These are phyloP conservation scores for Aphidius colemani DNA, from an alignment of 2,888 invertebrate species.

Conservation along the genomic window DNA sequence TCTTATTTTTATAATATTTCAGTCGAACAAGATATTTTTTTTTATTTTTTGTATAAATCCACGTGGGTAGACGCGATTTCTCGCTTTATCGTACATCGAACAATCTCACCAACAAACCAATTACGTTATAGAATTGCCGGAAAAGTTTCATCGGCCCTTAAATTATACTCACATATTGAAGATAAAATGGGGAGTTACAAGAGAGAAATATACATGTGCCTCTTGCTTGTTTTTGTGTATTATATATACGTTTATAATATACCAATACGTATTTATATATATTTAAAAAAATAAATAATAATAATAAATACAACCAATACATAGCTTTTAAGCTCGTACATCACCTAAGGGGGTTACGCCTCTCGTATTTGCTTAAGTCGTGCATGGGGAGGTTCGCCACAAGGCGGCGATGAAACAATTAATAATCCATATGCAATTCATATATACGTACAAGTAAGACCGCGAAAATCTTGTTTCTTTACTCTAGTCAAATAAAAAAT, in stretches of 20 bases:
- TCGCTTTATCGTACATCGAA: constrained; percentile 11
- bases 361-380: constrained; percentile 58
- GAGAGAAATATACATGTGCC: neutral
- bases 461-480: constrained; percentile 13
- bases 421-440: constrained; percentile 45
- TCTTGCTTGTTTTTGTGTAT: constrained; percentile 1
- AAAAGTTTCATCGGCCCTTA: constrained; percentile 50
- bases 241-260: constrained; percentile 28
- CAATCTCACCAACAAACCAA: constrained; percentile 46
- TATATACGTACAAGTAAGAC: neutral
- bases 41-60: neutral
- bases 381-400: constrained; percentile 53
- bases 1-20: neutral
- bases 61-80: constrained; percentile 17
- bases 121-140: constrained; percentile 55
- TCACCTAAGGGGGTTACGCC: constrained; percentile 54
- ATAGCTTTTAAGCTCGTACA: constrained; percentile 57
- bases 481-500: constrained; percentile 10
- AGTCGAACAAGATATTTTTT: neutral
- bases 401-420: constrained; percentile 58
- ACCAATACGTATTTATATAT: neutral
- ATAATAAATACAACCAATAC: constrained; percentile 41
- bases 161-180: constrained; percentile 44
- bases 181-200: constrained; percentile 18
- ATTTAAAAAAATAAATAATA: constrained; percentile 18